A percentile compares a stretch with the other conserved stretches of the same genome.
Conservation (phyloP, 2,113 vertebrate genomes). For the Pongo abelii region DNA sequence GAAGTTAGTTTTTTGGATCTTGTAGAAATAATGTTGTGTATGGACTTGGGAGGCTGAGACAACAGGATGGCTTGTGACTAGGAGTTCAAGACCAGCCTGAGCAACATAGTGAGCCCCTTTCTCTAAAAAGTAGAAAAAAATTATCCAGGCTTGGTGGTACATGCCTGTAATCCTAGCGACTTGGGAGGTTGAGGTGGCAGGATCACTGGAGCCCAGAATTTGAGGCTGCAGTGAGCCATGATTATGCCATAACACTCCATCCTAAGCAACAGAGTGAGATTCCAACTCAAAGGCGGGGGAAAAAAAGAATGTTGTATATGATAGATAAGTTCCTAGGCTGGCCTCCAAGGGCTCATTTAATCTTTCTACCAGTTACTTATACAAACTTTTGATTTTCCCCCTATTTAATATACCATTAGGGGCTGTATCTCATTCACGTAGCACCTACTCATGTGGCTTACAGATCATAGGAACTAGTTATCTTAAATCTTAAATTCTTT, state of each 20-base stretch:
- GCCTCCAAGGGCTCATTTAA: not conserved
- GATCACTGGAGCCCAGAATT: too few species aligned
- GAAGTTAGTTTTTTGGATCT: not conserved
- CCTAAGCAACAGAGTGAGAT: too few species aligned
- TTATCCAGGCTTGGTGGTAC: too few species aligned
- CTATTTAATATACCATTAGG: not conserved
- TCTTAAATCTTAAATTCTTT: not conserved
- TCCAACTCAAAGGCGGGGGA: too few species aligned
- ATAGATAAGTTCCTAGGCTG: not conserved
- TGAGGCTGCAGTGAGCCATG: too few species aligned
- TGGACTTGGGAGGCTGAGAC: not conserved
- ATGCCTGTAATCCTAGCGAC: too few species aligned
- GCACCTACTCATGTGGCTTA: not conserved
- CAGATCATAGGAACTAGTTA: not conserved
- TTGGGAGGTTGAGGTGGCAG: too few species aligned
- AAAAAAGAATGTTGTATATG: not conserved
- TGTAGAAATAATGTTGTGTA: slow-evolving; percentile 21
- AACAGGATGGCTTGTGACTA: too few species aligned
- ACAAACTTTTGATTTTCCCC: not conserved
- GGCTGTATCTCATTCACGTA: not conserved
- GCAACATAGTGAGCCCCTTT: too few species aligned
- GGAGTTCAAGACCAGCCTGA: too few species aligned
- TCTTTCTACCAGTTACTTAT: not conserved
- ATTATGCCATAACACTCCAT: too few species aligned
- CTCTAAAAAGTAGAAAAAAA: too few species aligned